phyloP scores from a whole-genome alignment of 2,888 invertebrate genomes.

The Mythimna impura region DNA sequence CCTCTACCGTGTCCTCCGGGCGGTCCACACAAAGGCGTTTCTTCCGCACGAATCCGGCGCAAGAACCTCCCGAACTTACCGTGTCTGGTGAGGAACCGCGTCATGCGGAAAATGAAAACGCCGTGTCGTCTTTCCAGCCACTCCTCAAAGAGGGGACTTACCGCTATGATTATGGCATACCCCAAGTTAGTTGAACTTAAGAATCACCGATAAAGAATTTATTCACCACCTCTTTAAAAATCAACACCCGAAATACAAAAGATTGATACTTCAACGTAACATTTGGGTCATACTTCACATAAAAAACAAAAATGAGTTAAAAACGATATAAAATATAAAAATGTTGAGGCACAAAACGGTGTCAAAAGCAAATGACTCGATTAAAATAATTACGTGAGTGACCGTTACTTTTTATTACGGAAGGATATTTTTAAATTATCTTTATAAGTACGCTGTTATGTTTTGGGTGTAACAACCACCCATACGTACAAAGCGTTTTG shows the following conservation, averaged over 20 bases:
- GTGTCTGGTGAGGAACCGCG: no score
- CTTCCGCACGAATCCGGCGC: no score
- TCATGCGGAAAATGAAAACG: no score
- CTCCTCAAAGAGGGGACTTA: no score
- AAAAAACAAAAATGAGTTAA: constrained; percentile 4
- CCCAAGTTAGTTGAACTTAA: no score
- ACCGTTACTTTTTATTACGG: constrained; percentile 51
- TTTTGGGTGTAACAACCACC: constrained; percentile 9
- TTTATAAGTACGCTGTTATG: constrained; percentile 5
- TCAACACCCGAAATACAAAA: constrained; percentile 10
- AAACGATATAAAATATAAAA: constrained; percentile 24
- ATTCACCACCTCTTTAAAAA: background rate
- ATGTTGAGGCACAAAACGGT: constrained; percentile 17
- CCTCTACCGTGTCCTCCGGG: no score
- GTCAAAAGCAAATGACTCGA: constrained; percentile 47
- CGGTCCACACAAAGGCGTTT: no score
- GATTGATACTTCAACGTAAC: background rate
- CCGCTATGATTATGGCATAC: no score
- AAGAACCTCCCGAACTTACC: no score
- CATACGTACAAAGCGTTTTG: no score
- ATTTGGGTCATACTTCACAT: background rate
- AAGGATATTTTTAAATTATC: constrained; percentile 27
- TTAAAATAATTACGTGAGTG: constrained; percentile 49
- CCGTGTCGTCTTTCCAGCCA: no score
- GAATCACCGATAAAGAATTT: no score